Percentiles rank a stretch among this genome's conserved stretches.
phyloP scores from a whole-genome alignment of 2,113 vertebrate species.

The Halichoeres trimaculatus region DNA sequence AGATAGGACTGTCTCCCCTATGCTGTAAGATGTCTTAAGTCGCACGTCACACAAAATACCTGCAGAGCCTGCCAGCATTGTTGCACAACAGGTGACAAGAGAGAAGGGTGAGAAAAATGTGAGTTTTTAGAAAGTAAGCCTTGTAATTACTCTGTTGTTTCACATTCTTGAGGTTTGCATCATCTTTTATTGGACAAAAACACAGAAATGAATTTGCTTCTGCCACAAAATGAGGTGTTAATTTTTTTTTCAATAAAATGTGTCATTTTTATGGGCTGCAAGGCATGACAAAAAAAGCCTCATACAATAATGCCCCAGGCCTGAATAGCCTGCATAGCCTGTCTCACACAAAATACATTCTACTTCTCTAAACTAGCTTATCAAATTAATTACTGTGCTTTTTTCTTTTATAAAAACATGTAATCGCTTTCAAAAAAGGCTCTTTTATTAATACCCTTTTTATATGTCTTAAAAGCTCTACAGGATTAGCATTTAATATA shows the following conservation, averaged over 20 bases:
- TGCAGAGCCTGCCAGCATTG: conserved; percentile 25
- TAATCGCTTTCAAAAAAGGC: background rate
- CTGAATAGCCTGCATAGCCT: background rate
- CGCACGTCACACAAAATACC: conserved; percentile 34
- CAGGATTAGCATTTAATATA: background rate
- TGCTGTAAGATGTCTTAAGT: conserved; percentile 15
- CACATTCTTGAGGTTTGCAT: background rate
- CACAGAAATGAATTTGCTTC: background rate
- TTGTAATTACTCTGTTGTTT: conserved; percentile 22
- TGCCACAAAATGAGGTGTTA: background rate
- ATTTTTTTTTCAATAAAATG: background rate
- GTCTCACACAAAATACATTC: background rate
- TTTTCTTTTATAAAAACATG: background rate
- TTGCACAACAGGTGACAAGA: conserved; percentile 30
- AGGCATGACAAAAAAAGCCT: background rate
- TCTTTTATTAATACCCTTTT: background rate
- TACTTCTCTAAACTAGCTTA: background rate
- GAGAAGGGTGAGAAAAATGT: conserved; percentile 18
- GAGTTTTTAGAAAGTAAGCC: background rate
- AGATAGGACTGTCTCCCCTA: background rate
- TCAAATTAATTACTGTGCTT: background rate
- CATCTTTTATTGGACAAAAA: conserved; percentile 7
- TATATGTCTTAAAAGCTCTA: no score
- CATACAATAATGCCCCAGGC: background rate
- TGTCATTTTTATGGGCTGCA: background rate